A percentile compares a stretch with the other conserved stretches of the same genome.
These are phyloP conservation scores for Andricus quercusramuli DNA, from an alignment of 2,888 invertebrate species.

Conservation along the genomic window DNA sequence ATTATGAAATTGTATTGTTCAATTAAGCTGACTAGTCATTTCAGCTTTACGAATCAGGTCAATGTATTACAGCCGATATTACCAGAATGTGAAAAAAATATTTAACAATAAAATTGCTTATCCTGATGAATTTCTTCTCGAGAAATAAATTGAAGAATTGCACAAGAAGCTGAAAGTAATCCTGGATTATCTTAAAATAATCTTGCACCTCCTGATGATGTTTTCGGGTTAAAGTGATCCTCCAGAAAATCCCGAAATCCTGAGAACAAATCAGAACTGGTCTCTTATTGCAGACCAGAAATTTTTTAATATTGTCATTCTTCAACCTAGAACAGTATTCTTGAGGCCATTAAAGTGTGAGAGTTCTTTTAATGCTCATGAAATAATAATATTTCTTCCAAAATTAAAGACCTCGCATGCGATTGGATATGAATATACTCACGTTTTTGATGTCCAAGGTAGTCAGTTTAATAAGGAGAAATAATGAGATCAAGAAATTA, in stretches of 20 bases:
- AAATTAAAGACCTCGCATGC: not conserved
- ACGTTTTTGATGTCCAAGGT: conserved; percentile 92
- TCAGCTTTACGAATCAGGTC: not conserved
- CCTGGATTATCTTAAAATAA: not conserved
- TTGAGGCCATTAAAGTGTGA: not conserved
- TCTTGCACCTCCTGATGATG: not conserved
- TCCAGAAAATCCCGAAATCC: not conserved
- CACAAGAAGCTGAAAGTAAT: not conserved
- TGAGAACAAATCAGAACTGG: not conserved
- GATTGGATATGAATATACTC: conserved; percentile 94
- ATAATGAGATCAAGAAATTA: conserved; percentile 91
- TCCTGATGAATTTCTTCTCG: not conserved
- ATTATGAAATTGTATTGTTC: not conserved
- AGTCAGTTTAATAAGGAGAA: conserved; percentile 95
- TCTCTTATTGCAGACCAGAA: too few relatives aligned
- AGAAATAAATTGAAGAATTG: not conserved
- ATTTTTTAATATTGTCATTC: not conserved
- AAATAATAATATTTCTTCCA: not conserved
- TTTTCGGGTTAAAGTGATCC: not conserved
- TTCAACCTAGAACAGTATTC: not conserved
- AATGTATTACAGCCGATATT: not conserved
- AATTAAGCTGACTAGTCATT: not conserved
- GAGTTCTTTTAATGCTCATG: not conserved
- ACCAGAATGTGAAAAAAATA: not conserved
- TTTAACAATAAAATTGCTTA: not conserved